A percentile compares a stretch with the other conserved stretches of the same genome.
Evolutionary conservation across 2,797 vertebrate genomes (phyloP).

Genomic region (Neosilurus mollespiculum): DNA sequence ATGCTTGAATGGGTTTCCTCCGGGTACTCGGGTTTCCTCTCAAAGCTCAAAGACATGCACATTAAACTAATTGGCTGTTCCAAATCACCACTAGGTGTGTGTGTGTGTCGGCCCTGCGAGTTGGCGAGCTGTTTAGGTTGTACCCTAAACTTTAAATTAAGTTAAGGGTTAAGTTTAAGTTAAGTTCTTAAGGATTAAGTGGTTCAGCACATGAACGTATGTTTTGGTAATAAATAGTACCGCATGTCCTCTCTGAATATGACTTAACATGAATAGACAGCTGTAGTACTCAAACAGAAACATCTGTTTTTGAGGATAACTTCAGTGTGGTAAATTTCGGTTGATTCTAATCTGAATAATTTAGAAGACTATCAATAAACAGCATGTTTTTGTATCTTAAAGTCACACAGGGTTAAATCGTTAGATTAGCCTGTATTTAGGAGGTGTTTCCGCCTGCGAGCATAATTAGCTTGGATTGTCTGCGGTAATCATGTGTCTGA

Average conservation of each 20-base stretch:
- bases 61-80: too few relatives aligned
- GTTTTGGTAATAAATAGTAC: background rate
- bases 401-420: conserved; percentile 15
- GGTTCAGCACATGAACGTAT: background rate
- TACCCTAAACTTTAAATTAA: too few relatives aligned
- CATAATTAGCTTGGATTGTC: conserved; percentile 69
- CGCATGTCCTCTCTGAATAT: background rate
- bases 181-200: too few relatives aligned
- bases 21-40: too few relatives aligned
- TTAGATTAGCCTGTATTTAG: conserved; percentile 64
- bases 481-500: conserved; percentile 62
- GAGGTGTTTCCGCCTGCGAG: conserved; percentile 61
- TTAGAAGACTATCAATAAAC: too few relatives aligned
- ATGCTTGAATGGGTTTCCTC: too few relatives aligned
- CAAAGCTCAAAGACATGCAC: too few relatives aligned
- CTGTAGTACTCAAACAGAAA: too few relatives aligned
- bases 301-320: background rate
- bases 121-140: too few relatives aligned
- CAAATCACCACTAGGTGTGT: too few relatives aligned
- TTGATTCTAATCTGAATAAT: background rate
- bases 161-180: too few relatives aligned
- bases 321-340: background rate
- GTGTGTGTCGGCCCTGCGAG: too few relatives aligned
- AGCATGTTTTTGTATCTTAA: background rate
- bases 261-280: background rate